phyloP scores from a whole-genome alignment of 1,140 invertebrate genomes.

The Anastrepha ludens region DNA sequence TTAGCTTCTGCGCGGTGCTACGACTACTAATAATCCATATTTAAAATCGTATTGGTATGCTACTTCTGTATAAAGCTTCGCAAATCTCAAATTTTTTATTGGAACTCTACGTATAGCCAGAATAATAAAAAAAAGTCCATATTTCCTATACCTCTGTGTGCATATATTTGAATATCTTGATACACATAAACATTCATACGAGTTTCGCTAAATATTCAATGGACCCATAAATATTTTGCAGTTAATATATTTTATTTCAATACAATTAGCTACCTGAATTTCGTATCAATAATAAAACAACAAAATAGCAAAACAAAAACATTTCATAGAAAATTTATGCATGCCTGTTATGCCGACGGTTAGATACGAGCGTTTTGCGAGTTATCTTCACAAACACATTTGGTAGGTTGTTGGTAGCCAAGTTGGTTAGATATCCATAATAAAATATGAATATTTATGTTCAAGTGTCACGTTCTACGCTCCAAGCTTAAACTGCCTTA shows the following conservation, averaged over 20 bases:
- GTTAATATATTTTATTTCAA: conserved; percentile 48
- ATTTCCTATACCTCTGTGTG: neutral
- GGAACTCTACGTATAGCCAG: neutral
- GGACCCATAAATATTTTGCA: conserved; percentile 35
- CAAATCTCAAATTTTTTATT: conserved; percentile 21
- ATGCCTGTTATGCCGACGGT: neutral
- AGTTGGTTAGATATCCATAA: conserved; percentile 27
- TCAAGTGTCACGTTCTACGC: conserved; percentile 44
- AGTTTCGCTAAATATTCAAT: conserved; percentile 17
- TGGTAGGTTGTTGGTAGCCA: neutral
- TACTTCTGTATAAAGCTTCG: neutral
- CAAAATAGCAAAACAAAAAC: neutral
- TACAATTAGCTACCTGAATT: conserved; percentile 52
- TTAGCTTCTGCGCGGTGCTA: too few relatives aligned
- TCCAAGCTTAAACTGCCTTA: conserved; percentile 28
- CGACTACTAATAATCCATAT: too few relatives aligned
- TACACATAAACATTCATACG: neutral
- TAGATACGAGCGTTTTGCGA: neutral
- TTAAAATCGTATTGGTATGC: too few relatives aligned
- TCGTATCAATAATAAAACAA: conserved; percentile 31
- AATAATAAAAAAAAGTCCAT: conserved; percentile 35
- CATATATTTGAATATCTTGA: neutral
- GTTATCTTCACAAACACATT: neutral
- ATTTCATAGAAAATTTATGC: conserved; percentile 6
- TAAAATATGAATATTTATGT: conserved; percentile 52